phyloP scores from a whole-genome alignment of 2,797 vertebrate genomes.

The Oryzias dopingdopingensis region DNA sequence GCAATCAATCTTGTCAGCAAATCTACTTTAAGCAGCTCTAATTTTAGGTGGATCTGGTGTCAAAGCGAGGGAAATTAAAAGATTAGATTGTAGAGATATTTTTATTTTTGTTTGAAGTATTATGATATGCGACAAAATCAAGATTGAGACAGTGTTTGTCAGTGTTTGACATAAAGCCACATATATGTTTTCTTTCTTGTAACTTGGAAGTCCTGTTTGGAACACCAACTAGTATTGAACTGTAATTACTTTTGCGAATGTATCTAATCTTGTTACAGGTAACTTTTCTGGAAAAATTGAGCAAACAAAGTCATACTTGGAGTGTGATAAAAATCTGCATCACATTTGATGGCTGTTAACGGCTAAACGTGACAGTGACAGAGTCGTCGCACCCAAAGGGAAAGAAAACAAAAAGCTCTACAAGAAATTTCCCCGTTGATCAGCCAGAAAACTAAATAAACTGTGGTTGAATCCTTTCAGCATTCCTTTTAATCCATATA shows the following conservation, averaged over 20 bases:
- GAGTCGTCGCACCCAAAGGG: no score
- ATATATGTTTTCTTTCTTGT: background rate
- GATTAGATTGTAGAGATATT: constrained; percentile 27
- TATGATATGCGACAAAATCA: constrained; percentile 1
- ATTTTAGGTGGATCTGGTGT: constrained; percentile 27
- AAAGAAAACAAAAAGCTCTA: no score
- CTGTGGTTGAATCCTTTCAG: background rate
- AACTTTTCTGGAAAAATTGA: background rate
- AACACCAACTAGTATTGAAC: background rate
- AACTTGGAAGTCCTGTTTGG: background rate
- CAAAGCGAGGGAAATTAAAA: constrained; percentile 30
- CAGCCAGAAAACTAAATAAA: no score
- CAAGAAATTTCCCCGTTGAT: no score
- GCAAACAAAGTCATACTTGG: background rate
- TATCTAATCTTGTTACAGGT: no score
- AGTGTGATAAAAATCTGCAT: background rate
- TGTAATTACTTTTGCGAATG: no score
- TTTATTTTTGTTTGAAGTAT: constrained; percentile 17
- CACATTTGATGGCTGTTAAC: background rate
- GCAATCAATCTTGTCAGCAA: constrained; percentile 49
- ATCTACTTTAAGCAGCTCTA: constrained; percentile 28
- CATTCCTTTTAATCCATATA: background rate
- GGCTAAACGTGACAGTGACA: no score
- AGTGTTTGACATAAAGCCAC: background rate
- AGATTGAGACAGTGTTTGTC: constrained; percentile 2